Conservation (phyloP, 2,113 vertebrate species). For the Cervus canadensis region DNA sequence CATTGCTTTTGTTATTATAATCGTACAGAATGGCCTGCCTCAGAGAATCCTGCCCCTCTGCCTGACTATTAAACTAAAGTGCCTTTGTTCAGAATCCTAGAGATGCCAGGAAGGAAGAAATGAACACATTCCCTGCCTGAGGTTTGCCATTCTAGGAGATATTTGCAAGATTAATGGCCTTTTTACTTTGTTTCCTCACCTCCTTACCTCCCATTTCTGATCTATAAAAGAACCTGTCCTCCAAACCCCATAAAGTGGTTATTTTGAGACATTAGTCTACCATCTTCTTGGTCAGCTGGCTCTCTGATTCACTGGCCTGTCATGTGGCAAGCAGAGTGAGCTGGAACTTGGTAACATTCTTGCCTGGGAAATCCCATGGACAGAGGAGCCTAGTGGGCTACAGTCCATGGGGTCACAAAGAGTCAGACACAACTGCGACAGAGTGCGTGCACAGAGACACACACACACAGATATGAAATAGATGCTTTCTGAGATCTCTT, state of each 20-base stretch:
- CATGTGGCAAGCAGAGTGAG: background rate
- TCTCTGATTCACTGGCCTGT: background rate
- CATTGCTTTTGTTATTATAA: background rate
- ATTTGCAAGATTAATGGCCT: background rate
- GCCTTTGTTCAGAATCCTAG: background rate
- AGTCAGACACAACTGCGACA: background rate
- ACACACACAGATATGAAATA: background rate
- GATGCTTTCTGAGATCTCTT: background rate
- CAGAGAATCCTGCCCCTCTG: background rate
- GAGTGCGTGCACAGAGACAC: rapidly evolving
- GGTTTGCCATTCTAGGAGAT: background rate
- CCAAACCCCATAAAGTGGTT: background rate
- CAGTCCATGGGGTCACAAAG: background rate
- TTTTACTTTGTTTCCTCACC: background rate
- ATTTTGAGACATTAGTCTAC: background rate
- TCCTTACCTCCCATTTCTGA: background rate
- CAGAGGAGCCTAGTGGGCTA: background rate
- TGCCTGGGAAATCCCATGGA: background rate
- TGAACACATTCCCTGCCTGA: background rate
- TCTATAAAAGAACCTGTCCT: background rate
- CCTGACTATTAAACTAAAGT: background rate
- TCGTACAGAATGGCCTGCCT: background rate
- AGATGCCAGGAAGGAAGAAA: background rate
- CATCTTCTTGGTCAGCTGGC: background rate
- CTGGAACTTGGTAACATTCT: background rate